A percentile compares a stretch with the other conserved stretches of the same genome.
These are phyloP conservation scores for Tetranychus truncatus DNA, from an alignment of 2,888 invertebrate species.

Conservation along the genomic window DNA sequence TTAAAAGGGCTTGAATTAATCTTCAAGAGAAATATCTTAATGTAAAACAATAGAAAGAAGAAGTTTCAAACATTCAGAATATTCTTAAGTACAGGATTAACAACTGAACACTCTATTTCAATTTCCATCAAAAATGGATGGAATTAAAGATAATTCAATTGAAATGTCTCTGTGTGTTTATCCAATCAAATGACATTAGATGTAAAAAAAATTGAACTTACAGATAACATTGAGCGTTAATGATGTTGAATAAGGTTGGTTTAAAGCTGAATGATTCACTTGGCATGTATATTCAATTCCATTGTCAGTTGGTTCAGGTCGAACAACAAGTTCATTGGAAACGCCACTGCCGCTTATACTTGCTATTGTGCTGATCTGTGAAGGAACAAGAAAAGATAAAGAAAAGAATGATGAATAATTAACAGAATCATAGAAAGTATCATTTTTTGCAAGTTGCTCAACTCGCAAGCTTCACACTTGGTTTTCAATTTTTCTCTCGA, in stretches of 20 bases:
- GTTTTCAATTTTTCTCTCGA: no score
- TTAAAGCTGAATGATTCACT: conserved; percentile 18
- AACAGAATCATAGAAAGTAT: neutral
- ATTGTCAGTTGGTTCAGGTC: conserved; percentile 23
- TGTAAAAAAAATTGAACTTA: conserved; percentile 14
- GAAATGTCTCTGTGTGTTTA: neutral
- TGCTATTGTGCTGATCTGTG: conserved; percentile 23
- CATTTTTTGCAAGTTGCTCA: no score
- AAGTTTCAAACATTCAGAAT: no score
- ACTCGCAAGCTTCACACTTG: no score
- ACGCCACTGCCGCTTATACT: conserved; percentile 22
- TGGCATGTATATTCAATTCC: conserved; percentile 20
- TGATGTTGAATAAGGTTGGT: conserved; percentile 17
- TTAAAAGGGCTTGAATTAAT: no score
- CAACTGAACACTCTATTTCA: no score
- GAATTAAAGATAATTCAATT: no score
- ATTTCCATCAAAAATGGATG: no score
- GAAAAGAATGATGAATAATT: neutral
- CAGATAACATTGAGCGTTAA: conserved; percentile 20
- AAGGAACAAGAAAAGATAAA: neutral
- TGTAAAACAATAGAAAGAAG: no score
- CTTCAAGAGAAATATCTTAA: no score
- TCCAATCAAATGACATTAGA: neutral
- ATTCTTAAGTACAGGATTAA: no score
- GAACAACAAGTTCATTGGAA: conserved; percentile 23